Percentiles rank a stretch among this genome's conserved stretches.
These are phyloP conservation scores for Rotaria sp. DNA, from an alignment of 2,888 invertebrate genomes.

Conservation along the genomic window DNA sequence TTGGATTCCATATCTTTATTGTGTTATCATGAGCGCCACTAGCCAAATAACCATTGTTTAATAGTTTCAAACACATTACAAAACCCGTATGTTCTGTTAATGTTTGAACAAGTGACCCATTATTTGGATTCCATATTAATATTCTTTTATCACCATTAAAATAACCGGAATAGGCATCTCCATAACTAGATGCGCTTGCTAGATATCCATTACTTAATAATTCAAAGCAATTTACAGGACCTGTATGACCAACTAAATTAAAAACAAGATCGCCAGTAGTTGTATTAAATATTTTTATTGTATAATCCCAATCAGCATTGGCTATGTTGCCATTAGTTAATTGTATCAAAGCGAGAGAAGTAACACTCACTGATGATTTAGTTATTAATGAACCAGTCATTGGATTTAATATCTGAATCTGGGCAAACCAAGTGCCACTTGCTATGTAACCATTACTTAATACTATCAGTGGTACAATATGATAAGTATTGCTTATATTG, in stretches of 20 bases:
- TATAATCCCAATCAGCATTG: not conserved
- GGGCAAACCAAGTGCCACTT: not conserved
- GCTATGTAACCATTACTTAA: not conserved
- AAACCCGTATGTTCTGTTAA: not conserved
- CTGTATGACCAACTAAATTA: not conserved
- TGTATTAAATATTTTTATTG: not conserved
- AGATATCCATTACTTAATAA: not conserved
- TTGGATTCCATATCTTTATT: not conserved
- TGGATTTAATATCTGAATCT: not conserved
- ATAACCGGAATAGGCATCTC: not conserved
- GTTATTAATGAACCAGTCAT: not conserved
- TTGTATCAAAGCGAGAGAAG: not conserved
- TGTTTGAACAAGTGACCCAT: not conserved
- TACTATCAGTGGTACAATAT: not conserved
- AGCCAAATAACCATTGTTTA: not conserved
- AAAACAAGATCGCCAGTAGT: not conserved
- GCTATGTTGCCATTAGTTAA: not conserved
- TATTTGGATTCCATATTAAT: not conserved
- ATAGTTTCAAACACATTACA: not conserved
- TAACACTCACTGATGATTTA: not conserved
- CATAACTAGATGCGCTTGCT: not conserved
- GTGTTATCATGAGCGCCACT: not conserved
- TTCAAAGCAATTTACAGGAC: not conserved
- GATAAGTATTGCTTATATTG: not conserved
- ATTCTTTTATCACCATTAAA: not conserved